phyloP scores from a whole-genome alignment of 2,888 invertebrate species.

The Empis livida region DNA sequence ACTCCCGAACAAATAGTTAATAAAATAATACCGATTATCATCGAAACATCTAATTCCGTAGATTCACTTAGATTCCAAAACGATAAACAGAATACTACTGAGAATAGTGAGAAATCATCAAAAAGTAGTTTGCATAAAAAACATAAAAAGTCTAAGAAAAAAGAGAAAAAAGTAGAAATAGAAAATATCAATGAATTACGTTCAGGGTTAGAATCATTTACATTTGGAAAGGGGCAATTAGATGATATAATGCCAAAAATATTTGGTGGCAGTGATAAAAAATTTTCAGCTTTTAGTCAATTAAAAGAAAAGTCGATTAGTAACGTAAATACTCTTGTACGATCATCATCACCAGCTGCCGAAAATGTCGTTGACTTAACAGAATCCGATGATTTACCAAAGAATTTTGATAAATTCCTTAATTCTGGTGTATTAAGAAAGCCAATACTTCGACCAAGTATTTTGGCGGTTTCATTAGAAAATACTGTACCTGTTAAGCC shows the following conservation, averaged over 20 bases:
- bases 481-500: conserved; percentile 5
- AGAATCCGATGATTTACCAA: neutral
- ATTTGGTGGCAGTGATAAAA: neutral
- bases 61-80: conserved; percentile 4
- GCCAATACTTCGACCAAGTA: conserved; percentile 24
- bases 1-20: no score
- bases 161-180: conserved; percentile 23
- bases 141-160: conserved; percentile 7
- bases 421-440: conserved; percentile 8
- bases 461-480: conserved; percentile 18
- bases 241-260: neutral
- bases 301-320: neutral
- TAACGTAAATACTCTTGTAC: neutral
- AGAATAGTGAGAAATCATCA: neutral
- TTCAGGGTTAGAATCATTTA: conserved; percentile 30
- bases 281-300: neutral
- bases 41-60: conserved; percentile 11
- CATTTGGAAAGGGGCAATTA: conserved; percentile 28
- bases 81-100: conserved; percentile 1
- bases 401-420: neutral
- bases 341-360: neutral
- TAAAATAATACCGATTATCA: conserved; percentile 4
- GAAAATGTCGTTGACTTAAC: neutral
- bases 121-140: no score
- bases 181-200: conserved; percentile 30